phyloP scores from a whole-genome alignment of 2,113 vertebrate species.

The Albula goreensis region DNA sequence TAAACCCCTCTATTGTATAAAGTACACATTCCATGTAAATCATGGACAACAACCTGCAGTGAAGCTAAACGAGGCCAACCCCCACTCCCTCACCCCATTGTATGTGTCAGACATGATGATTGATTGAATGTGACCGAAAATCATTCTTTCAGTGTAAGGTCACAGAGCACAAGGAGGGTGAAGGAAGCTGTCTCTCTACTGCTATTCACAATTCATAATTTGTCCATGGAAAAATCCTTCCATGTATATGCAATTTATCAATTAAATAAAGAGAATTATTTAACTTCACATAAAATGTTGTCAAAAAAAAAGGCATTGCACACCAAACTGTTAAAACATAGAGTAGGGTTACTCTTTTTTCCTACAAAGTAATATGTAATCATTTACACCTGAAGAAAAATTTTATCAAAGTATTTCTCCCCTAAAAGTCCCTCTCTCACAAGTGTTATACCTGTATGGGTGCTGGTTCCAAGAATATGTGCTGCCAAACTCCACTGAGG shows the following conservation, averaged over 20 bases:
- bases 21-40: not conserved
- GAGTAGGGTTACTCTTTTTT: no score
- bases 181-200: not conserved
- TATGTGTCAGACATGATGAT: not conserved
- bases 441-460: conserved; percentile 22
- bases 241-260: no score
- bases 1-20: not conserved
- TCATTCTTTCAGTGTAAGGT: not conserved
- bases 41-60: not conserved
- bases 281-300: no score
- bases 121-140: not conserved
- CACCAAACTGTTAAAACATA: no score
- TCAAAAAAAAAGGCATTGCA: no score
- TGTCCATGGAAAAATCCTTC: no score
- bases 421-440: not conserved
- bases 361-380: no score
- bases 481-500: conserved; percentile 9
- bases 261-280: no score
- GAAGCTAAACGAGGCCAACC: not conserved
- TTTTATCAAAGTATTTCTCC: no score
- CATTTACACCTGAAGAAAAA: no score
- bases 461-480: conserved; percentile 14
- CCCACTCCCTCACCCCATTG: not conserved
- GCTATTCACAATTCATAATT: not conserved
- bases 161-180: not conserved